phyloP scores from a whole-genome alignment of 2,888 invertebrate genomes.

The Euplagia quadripunctaria region DNA sequence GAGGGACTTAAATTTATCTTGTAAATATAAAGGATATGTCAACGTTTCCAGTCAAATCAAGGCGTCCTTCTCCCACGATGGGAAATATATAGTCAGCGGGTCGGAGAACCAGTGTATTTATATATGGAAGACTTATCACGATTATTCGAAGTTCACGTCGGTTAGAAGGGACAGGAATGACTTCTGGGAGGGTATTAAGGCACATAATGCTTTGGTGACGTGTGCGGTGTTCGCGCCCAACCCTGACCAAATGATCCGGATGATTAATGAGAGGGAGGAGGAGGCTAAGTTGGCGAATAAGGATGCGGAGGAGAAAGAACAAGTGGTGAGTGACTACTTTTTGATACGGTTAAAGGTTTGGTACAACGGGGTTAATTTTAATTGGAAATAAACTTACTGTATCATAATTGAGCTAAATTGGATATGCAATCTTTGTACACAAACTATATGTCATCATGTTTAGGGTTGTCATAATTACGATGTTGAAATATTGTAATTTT shows the following conservation, averaged over 20 bases:
- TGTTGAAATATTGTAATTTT: too few species aligned
- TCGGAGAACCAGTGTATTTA: slow-evolving; percentile 99
- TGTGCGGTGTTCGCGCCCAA: slow-evolving; percentile 99
- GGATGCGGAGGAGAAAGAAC: slow-evolving; percentile 61
- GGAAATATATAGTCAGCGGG: slow-evolving; percentile 98
- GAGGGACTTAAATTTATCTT: slow-evolving; percentile 96
- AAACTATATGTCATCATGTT: too few species aligned
- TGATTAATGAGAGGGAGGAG: slow-evolving; percentile 88
- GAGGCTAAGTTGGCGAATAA: slow-evolving; percentile 63
- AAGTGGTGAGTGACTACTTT: slow-evolving; percentile 65
- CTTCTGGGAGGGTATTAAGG: slow-evolving; percentile 97
- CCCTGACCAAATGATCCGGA: slow-evolving; percentile 95
- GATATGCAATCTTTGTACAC: too few species aligned
- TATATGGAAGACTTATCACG: slow-evolving; percentile 99
- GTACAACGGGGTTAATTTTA: neutral
- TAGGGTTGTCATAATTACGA: too few species aligned
- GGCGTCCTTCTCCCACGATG: slow-evolving; percentile 98
- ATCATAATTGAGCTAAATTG: too few species aligned
- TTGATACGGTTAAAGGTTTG: neutral
- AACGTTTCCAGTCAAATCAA: slow-evolving; percentile 99
- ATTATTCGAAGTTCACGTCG: slow-evolving; percentile 97
- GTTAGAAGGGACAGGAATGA: slow-evolving; percentile 97
- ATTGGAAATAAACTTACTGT: too few species aligned
- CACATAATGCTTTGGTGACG: slow-evolving; percentile 98
- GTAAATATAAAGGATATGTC: slow-evolving; percentile 97